Evolutionary conservation across 2,113 vertebrate species (phyloP).

Genomic region (Hemiscyllium ocellatum): DNA sequence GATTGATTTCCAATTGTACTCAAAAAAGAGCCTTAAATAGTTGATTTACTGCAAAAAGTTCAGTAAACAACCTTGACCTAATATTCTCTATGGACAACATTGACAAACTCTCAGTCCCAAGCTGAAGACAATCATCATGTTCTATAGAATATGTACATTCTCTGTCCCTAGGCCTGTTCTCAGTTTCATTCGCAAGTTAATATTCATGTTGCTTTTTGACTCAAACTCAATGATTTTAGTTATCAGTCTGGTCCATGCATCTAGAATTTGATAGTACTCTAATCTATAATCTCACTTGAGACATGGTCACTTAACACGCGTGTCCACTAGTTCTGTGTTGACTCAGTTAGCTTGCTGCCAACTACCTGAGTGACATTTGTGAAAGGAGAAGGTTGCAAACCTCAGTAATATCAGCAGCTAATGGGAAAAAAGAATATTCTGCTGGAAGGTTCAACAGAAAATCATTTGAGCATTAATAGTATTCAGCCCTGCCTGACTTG

Average conservation of each 20-base stretch:
- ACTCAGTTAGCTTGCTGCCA: too few relatives aligned
- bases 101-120: background rate
- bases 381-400: too few relatives aligned
- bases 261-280: background rate
- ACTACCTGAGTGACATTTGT: too few relatives aligned
- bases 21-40: background rate
- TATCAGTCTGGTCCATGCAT: background rate
- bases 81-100: background rate
- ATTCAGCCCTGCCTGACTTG: too few relatives aligned
- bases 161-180: background rate
- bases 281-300: too few relatives aligned
- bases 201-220: background rate
- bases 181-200: background rate
- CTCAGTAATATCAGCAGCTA: too few relatives aligned
- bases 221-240: background rate
- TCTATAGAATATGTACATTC: background rate
- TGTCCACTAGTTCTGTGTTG: too few relatives aligned
- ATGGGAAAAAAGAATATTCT: too few relatives aligned
- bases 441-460: too few relatives aligned
- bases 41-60: too few relatives aligned
- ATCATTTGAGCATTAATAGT: too few relatives aligned
- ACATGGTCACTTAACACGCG: too few relatives aligned
- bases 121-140: background rate
- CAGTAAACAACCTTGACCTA: background rate
- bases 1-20: background rate